Evolutionary conservation across 1,140 invertebrate genomes (phyloP), one percentile per base, ranked within the genome.

Genomic region (Laodelphax striatellus): DNA sequence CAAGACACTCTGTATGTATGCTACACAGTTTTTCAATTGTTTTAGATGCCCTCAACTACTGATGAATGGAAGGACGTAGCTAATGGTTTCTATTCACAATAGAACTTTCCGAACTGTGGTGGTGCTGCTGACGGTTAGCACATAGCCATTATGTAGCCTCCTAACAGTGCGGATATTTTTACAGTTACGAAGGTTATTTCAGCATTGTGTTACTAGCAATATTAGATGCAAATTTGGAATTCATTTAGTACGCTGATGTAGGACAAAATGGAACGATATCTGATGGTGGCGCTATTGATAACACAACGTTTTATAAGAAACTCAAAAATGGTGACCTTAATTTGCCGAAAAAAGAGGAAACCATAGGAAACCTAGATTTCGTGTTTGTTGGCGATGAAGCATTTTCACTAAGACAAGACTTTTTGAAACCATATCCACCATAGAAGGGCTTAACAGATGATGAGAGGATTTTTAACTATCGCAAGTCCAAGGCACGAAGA

Each of bases 91-190:
- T 19, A 67, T 22, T 19, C 46, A 61, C 52, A 16, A 46, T 71
- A 67, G 69, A 65, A 72, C 54, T 71, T 75, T 63, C 72, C 71
- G 46, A 63, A 72, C 53, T 72, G 69, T 62, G 52, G 74, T 10
- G 75, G 74, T 5, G 67, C 75, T 19, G 61, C 76, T 4, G 77
- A 79, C 67, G 76, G 77, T 1, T 80, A 79, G 62, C 77, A 81
- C 65, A 55, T 80, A 17, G 57, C 65, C 1, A 72, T 78, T 31
- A 58, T 70, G 65, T 61, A 55, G 3, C 76, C 4, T 31, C 9
- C 9, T 31, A 63, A 71, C 34, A 70, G 68, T 61, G 77, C 77
- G 64, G 66, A 9, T 64, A 70, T 11, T 81, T 69, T 71, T 77
- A 68, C 52, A 81, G 80, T 64, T 79, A 80, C 61, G 80, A 80